phyloP scores from a whole-genome alignment of 2,113 vertebrate genomes.

The Nannospalax galili region DNA sequence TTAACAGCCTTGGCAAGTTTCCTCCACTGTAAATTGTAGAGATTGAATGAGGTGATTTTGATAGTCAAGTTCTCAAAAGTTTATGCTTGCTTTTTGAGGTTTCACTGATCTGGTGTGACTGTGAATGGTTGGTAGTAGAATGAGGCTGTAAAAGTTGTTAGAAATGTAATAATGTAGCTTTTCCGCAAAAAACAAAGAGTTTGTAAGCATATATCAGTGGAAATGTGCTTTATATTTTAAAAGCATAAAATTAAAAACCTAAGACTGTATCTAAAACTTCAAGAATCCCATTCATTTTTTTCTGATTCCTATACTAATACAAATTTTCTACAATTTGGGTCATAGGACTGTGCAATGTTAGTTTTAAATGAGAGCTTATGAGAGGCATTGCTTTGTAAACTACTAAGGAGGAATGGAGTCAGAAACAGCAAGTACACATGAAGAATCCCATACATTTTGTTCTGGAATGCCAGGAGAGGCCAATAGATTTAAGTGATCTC shows the following conservation, averaged over 20 bases:
- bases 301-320: not conserved
- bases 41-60: slow-evolving; percentile 17
- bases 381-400: slow-evolving; percentile 27
- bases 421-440: not conserved
- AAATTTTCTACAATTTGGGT: slow-evolving; percentile 38
- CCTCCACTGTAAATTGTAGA: slow-evolving; percentile 29
- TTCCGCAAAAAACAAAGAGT: not conserved
- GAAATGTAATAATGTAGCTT: slow-evolving; percentile 36
- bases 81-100: not conserved
- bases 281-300: slow-evolving; percentile 41
- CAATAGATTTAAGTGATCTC: slow-evolving; percentile 37
- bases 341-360: not conserved
- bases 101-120: slow-evolving; percentile 22
- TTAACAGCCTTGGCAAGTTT: slow-evolving; percentile 46
- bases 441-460: slow-evolving; percentile 21
- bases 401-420: not conserved
- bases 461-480: not conserved
- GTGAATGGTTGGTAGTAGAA: slow-evolving; percentile 56
- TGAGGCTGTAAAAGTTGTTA: not conserved
- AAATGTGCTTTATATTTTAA: slow-evolving; percentile 53
- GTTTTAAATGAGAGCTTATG: slow-evolving; percentile 18
- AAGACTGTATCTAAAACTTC: slow-evolving; percentile 31
- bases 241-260: slow-evolving; percentile 12
- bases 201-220: not conserved
- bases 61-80: slow-evolving; percentile 34